phyloP scores from a whole-genome alignment of 2,888 invertebrate species.

The Drosophila peninsularis region DNA sequence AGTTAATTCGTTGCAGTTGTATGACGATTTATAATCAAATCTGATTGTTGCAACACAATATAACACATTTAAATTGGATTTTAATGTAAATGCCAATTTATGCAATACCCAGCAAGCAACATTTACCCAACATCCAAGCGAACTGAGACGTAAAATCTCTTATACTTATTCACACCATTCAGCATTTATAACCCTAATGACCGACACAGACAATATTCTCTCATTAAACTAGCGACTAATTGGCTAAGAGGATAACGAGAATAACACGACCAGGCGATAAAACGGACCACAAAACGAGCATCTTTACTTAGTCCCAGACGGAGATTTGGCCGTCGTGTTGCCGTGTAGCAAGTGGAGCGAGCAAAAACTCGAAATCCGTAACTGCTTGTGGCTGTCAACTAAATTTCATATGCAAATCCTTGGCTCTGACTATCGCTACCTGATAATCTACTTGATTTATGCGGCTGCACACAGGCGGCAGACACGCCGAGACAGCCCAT shows the following conservation, averaged over 20 bases:
- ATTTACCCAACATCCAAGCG: neutral
- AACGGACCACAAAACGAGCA: constrained; percentile 20
- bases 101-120: neutral
- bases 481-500: constrained; percentile 10
- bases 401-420: constrained; percentile 80
- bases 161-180: constrained; percentile 29
- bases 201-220: constrained; percentile 17
- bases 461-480: constrained; percentile 58
- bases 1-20: neutral
- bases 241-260: constrained; percentile 38
- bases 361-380: constrained; percentile 39
- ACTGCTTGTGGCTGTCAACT: constrained; percentile 72
- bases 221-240: constrained; percentile 50
- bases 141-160: neutral
- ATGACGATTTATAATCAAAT: neutral
- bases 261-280: constrained; percentile 29
- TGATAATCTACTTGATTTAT: constrained; percentile 76
- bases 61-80: neutral
- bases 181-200: constrained; percentile 23
- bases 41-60: neutral
- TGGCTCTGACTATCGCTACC: constrained; percentile 72
- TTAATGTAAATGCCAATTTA: neutral
- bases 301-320: constrained; percentile 3
- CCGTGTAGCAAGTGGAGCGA: constrained; percentile 3
- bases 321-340: constrained; percentile 10